A percentile compares a stretch with the other conserved stretches of the same genome.
Conservation (phyloP, 1,140 invertebrate species). For the Cryptotermes secundus region DNA sequence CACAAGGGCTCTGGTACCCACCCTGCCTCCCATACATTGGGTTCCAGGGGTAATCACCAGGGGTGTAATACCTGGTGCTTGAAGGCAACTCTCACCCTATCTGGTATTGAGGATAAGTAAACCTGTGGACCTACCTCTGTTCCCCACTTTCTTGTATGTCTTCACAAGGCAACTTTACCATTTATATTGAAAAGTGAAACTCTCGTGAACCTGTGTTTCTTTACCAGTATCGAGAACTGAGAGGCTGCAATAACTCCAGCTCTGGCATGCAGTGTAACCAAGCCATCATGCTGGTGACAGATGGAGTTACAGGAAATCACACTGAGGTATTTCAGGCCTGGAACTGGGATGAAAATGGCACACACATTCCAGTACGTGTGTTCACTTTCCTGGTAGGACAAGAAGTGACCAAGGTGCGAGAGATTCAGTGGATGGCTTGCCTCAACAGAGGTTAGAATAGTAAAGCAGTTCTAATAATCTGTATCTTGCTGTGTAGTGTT, state of each 20-base stretch:
- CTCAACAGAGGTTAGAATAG: conserved; percentile 75
- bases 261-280: conserved; percentile 80
- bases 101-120: too few species aligned
- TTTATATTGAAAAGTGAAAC: too few species aligned
- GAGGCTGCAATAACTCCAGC: conserved; percentile 37
- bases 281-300: conserved; percentile 98
- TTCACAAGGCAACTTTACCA: too few species aligned
- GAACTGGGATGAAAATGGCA: conserved; percentile 70
- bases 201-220: too few species aligned
- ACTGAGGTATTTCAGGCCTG: conserved; percentile 83
- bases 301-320: conserved; percentile 89
- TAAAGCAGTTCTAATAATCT: neutral
- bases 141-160: too few species aligned
- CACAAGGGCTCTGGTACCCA: too few species aligned
- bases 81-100: too few species aligned
- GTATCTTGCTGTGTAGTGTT: neutral
- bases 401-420: conserved; percentile 88
- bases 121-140: too few species aligned
- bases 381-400: conserved; percentile 97
- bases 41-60: too few species aligned
- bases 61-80: too few species aligned
- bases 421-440: conserved; percentile 96
- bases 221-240: conserved; percentile 24
- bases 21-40: too few species aligned
- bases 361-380: conserved; percentile 79